Base-by-base conservation (phyloP, 1,140 invertebrate genomes). In the Papilio polytes region DNA sequence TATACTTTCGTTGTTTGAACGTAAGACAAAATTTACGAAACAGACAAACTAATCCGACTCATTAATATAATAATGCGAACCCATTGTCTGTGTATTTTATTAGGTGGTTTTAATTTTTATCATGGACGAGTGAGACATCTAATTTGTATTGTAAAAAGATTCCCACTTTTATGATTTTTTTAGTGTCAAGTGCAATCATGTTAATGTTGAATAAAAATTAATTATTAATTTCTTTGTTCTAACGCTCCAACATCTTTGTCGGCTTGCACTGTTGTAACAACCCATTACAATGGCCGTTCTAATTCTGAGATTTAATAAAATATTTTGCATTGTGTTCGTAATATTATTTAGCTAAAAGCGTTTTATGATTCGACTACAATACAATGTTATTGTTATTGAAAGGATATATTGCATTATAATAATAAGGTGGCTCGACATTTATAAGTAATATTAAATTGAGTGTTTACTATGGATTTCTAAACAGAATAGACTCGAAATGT, bases 141-240 rank as follows among this genome's bases (percentile, higher is more conserved):
- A 84, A 86, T 85, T 85, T 83, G 82, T 83, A 90, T 91, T 92
- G 91, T 92, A 84, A 74, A 85, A 89, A 84, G 74, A 82, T 92
- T 93, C 88, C 87, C 88, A 92, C 89, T 91, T 89, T 81, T 59
- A 85, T 88, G 81, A 66, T 84, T 83, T 86, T 86, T 90, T 89
- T 86, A 80, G 85, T 91, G 90, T 91, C 91, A 93, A 94, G 92
- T 92, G 89, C 91, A 84, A 78, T 83, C 63, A 36, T 70, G 80
- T 86, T 86, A 90, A 41, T 56, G 26, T 59, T n/a, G 63, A 78
- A 78, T 78, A 63, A 78, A 56, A 36, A n/a, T 78, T 41, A 26
- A 46, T 36, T 53, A 26, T 36, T 70, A 70, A 70, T 53, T 76
- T 78, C 51, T 78, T 78, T 78, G 76, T 78, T 78, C 59, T 78